Evolutionary conservation across 92 coral and sea anemone species (phyloP).

Genomic region (Epizoanthus ramosus): DNA sequence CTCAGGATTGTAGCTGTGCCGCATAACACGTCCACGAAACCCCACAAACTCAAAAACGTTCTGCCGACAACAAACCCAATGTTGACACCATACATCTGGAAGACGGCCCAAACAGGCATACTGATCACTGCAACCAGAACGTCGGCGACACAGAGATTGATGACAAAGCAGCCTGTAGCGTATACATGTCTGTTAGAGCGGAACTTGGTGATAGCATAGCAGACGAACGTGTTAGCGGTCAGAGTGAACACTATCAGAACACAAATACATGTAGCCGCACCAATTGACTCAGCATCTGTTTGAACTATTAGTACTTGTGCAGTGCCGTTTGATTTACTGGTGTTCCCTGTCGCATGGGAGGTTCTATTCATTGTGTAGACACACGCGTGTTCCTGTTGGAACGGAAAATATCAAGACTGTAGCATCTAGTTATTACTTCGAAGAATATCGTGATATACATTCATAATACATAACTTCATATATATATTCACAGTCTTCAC

Average conservation of each 20-base stretch:
- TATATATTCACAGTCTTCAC: no score
- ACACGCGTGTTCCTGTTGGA: no score
- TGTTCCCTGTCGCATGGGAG: background rate
- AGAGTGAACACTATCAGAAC: conserved; percentile 67
- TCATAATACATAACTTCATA: no score
- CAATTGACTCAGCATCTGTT: conserved; percentile 45
- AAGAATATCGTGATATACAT: no score
- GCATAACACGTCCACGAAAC: conserved; percentile 75
- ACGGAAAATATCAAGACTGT: no score
- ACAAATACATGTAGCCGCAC: conserved; percentile 67
- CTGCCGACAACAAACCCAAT: conserved; percentile 48
- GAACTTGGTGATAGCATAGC: conserved; percentile 75
- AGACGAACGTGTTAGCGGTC: conserved; percentile 72
- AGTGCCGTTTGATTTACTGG: background rate
- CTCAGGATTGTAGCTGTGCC: conserved; percentile 90
- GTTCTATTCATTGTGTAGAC: conserved; percentile 7
- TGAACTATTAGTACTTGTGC: background rate
- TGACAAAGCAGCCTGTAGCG: conserved; percentile 78
- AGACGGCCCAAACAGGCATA: conserved; percentile 85
- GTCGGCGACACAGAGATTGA: conserved; percentile 87
- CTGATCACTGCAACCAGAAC: conserved; percentile 80
- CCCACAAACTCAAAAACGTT: conserved; percentile 66
- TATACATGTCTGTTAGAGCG: conserved; percentile 59
- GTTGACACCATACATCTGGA: conserved; percentile 60
- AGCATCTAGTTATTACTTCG: no score